Conservation (phyloP, 2,113 vertebrate species). For the Catharus fuscescens region DNA sequence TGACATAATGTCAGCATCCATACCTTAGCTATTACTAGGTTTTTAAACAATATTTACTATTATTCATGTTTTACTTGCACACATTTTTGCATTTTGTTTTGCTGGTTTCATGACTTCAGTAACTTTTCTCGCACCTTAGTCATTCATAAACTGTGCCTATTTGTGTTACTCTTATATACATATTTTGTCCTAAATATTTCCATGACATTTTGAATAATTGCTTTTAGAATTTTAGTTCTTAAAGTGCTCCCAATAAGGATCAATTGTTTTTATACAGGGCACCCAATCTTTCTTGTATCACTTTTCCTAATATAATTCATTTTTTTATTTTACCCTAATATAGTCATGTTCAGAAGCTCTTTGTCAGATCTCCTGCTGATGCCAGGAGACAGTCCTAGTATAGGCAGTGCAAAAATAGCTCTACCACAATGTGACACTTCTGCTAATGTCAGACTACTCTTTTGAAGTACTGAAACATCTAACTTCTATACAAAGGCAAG, state of each 20-base stretch:
- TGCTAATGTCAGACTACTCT: not conserved
- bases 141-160: not conserved
- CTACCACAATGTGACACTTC: not conserved
- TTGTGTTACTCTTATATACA: not conserved
- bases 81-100: not conserved
- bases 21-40: not conserved
- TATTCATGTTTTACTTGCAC: not conserved
- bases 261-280: not conserved
- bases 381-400: not conserved
- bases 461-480: conserved; percentile 20
- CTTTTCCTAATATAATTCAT: not conserved
- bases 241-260: not conserved
- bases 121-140: not conserved
- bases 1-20: not conserved
- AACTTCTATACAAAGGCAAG: not conserved
- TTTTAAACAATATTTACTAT: not conserved
- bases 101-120: not conserved
- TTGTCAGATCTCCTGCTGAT: conserved; percentile 8
- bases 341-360: not conserved
- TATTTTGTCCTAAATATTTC: not conserved
- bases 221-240: not conserved
- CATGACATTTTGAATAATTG: not conserved
- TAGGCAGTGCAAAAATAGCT: conserved; percentile 25
- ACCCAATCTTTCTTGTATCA: not conserved
- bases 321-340: not conserved